phyloP scores from a whole-genome alignment of 1,140 invertebrate species.

The Drosophila takahashii region DNA sequence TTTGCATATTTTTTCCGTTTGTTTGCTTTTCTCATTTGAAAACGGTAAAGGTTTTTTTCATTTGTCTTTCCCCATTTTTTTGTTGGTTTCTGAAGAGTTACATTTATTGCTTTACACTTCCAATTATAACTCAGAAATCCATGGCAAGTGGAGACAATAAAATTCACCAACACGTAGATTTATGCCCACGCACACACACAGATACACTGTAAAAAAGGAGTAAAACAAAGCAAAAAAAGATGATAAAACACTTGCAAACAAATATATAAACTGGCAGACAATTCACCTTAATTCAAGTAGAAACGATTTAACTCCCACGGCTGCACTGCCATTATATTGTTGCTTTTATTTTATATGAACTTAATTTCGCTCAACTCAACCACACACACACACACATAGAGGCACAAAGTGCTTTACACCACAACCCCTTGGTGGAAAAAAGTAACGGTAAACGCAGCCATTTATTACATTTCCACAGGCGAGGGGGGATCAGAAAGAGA shows the following conservation, averaged over 20 bases:
- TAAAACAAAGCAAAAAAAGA: background rate
- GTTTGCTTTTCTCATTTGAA: slow-evolving; percentile 37
- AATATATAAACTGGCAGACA: slow-evolving; percentile 27
- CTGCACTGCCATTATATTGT: slow-evolving; percentile 56
- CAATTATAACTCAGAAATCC: slow-evolving; percentile 78
- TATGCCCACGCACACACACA: slow-evolving; percentile 61
- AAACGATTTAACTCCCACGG: slow-evolving; percentile 77
- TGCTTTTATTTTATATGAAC: slow-evolving; percentile 81
- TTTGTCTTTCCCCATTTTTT: slow-evolving; percentile 2
- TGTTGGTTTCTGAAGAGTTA: slow-evolving; percentile 18
- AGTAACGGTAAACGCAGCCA: slow-evolving; percentile 81
- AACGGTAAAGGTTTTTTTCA: slow-evolving; percentile 29
- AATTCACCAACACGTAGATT: slow-evolving; percentile 70
- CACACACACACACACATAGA: slow-evolving; percentile 37
- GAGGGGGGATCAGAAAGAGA: background rate
- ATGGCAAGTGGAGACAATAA: slow-evolving; percentile 75
- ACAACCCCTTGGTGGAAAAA: slow-evolving; percentile 70
- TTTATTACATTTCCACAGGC: slow-evolving; percentile 67
- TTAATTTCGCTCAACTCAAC: slow-evolving; percentile 76
- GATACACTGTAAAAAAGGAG: slow-evolving; percentile 1
- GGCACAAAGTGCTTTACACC: slow-evolving; percentile 16
- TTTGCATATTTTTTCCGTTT: slow-evolving; percentile 37
- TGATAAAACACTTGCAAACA: background rate
- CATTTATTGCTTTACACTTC: slow-evolving; percentile 80
- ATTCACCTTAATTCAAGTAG: slow-evolving; percentile 80